These are phyloP conservation scores for Pollenia angustigena DNA, from an alignment of 2,888 invertebrate species.

Conservation along the genomic window DNA sequence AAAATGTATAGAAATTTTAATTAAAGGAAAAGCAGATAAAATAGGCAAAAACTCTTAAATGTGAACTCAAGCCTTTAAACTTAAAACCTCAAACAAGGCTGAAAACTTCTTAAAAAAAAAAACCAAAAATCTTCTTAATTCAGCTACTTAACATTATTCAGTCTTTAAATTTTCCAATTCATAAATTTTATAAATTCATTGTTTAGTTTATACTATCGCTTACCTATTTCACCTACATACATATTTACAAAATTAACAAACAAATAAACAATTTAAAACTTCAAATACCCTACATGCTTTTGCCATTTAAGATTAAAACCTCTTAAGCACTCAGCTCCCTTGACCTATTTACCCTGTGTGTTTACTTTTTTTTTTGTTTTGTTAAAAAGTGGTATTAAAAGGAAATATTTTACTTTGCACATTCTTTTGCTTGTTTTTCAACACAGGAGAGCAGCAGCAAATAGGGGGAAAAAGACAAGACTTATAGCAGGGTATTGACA, in stretches of 20 bases:
- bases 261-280: constrained; percentile 6
- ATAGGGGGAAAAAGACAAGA: neutral
- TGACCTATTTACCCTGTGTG: constrained; percentile 42
- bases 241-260: neutral
- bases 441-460: neutral
- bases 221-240: no score
- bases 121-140: no score
- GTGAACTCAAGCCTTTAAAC: no score
- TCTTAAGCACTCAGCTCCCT: constrained; percentile 20
- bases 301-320: constrained; percentile 29
- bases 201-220: no score
- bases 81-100: no score
- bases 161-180: no score
- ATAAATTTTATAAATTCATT: no score
- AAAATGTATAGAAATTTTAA: neutral
- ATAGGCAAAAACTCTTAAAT: no score
- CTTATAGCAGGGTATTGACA: constrained; percentile 44
- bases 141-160: no score
- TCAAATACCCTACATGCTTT: neutral
- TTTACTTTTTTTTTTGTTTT: constrained; percentile 16
- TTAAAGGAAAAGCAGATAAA: no score
- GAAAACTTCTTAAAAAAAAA: no score
- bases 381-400: neutral
- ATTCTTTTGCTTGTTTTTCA: constrained; percentile 37
- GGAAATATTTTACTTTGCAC: constrained; percentile 44